Evolutionary conservation across 2,113 vertebrate genomes (phyloP), one percentile per base, ranked within the genome.

Genomic region (Aegotheles bennettii): DNA sequence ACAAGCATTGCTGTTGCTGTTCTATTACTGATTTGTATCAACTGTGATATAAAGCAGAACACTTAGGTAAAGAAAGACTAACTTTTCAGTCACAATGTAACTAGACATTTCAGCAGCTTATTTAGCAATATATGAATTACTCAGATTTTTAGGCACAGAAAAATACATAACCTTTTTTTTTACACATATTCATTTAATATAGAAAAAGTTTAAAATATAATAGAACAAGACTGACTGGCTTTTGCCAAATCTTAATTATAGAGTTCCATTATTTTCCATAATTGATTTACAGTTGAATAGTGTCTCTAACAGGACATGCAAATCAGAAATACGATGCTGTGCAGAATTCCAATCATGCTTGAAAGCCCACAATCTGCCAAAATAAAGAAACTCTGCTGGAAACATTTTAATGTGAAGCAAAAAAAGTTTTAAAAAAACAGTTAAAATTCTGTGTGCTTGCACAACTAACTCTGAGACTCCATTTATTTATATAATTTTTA

Each of bases 241-340:
- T 91, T 84, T 87, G 15, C 40, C 77, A 94, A 76, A 82, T 67
- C 79, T 86, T 92, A 83, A 90, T 94, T 90, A 90, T 25, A 71
- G 35, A 40, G 15, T 75, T 65, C 23, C 6, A 76, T 91, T 95
- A 95, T 93, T 95, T 89, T 76, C 36, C 29, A 23, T 84, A 93
- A 87, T 94, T 93, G 89, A 91, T 87, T 94, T 95, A 68, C 57
- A 85, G 84, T 82, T 91, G 61, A 95, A 85, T 89, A 76, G 28
- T 35, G 43, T 73, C 53, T 95, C 69, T 84, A 93, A 79, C 40
- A 91, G 57, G 43, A 93, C 70, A 54, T 69, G 61, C 25, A 91
- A 95, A 93, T 89, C 65, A 87, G 70, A 93, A 61, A 53, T 71
- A 38, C 3, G 31, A 79, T 76, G 31, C 12, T 4, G 9, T 26